Percentiles rank a stretch among this genome's conserved stretches.
These are phyloP conservation scores for Solenodon paradoxus DNA, from an alignment of 2,113 vertebrate species.

Conservation along the genomic window DNA sequence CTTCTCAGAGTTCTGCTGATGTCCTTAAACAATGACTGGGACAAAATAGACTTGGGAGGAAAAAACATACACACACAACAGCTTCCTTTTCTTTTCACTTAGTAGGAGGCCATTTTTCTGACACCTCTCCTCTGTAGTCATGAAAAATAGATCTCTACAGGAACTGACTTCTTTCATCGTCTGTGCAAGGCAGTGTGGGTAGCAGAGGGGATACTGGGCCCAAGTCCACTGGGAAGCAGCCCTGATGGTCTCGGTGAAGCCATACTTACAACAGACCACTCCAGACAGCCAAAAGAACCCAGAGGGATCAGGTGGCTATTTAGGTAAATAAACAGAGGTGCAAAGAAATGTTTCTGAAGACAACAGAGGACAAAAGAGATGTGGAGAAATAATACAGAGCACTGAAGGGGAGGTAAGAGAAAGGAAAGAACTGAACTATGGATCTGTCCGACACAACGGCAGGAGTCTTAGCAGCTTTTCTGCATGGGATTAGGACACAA, in stretches of 20 bases:
- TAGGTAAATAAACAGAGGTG: neutral
- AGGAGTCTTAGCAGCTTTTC: neutral
- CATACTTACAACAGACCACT: neutral
- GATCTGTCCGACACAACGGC: neutral
- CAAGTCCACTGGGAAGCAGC: neutral
- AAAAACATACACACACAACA: too few species aligned
- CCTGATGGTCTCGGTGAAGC: neutral
- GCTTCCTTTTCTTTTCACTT: neutral
- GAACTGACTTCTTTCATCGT: neutral
- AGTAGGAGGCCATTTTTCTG: neutral
- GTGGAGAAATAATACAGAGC: neutral
- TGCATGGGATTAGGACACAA: neutral
- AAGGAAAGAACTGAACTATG: neutral
- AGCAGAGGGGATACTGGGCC: neutral
- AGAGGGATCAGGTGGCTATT: neutral
- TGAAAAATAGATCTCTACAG: constrained; percentile 5
- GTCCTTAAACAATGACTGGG: constrained; percentile 33
- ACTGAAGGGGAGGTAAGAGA: neutral
- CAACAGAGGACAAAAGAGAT: neutral
- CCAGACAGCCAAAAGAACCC: neutral
- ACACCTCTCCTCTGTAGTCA: neutral
- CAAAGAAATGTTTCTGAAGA: neutral
- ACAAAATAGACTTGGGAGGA: neutral
- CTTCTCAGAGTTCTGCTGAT: neutral
- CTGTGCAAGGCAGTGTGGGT: neutral